These are phyloP conservation scores for Saccostrea glomerata DNA, from an alignment of 1,140 invertebrate genomes.

Conservation along the genomic window DNA sequence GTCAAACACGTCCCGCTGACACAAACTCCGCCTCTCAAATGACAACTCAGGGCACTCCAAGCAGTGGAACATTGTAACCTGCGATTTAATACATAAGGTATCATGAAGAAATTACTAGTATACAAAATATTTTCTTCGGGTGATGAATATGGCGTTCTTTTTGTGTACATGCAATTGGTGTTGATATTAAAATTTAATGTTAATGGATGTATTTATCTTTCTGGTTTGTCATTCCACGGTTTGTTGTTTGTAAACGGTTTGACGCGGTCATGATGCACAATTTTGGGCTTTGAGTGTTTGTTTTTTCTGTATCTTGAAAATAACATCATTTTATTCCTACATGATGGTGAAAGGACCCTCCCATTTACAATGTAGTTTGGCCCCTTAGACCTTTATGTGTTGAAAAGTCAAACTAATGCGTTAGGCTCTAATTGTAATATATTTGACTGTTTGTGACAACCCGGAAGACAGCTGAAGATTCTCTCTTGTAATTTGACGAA, in stretches of 20 bases:
- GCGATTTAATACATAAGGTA: neutral
- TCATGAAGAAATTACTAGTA: neutral
- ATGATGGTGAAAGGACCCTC: conserved; percentile 40
- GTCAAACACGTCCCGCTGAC: conserved; percentile 33
- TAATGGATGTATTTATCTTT: neutral
- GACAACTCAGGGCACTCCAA: neutral
- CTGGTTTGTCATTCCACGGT: too few species aligned
- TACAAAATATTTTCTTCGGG: neutral
- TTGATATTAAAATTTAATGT: neutral
- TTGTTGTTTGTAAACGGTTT: conserved; percentile 14
- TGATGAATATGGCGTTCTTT: neutral
- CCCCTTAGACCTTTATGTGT: neutral
- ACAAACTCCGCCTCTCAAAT: conserved; percentile 18
- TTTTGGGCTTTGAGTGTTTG: too few species aligned
- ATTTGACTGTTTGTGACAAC: conserved; percentile 28
- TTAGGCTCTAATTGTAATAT: conserved; percentile 1
- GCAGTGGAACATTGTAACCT: conserved; percentile 31
- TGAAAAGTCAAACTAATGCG: conserved; percentile 37
- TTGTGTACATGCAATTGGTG: neutral
- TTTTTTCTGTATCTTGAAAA: conserved; percentile 46
- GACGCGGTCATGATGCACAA: conserved; percentile 20
- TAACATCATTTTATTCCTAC: conserved; percentile 40
- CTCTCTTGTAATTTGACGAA: conserved; percentile 22
- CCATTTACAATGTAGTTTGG: conserved; percentile 43
- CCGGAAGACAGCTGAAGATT: neutral